Base-by-base conservation (phyloP, 2,888 invertebrate genomes). In the Ferrisia virgata region DNA sequence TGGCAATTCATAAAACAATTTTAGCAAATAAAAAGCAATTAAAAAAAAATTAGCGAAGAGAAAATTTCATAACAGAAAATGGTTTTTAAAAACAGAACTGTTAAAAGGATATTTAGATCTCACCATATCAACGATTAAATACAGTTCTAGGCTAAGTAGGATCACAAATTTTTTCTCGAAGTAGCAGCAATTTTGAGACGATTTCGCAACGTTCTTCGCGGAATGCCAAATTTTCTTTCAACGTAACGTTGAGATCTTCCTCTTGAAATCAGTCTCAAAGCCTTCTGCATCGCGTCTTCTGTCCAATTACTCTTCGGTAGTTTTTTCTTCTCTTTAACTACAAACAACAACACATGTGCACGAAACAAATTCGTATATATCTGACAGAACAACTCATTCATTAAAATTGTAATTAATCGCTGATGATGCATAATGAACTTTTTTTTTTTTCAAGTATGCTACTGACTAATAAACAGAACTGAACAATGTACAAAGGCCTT, bases 311-410 rank as follows among this genome's bases (percentile, higher is more conserved):
- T 83, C 47, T 83, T 83, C 25, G 72, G 83, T 8, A 83, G 47
- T 47, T 83, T 83, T 83, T 83, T 83, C 83, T 83, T 83, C 72
- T 83, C 83, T 47, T 83, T 83, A 22, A 76, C 83, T 83, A 69
- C 64, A 83, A 83, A 76, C 28, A 76, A 76, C 72, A 76, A 76
- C 72, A 76, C 72, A 76, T 76, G 72, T 76, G 72, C 72, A 76
- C 72, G 72, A 76, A 64, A 76, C 72, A 76, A 69, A 28, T 36
- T 76, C 36, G 72, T 76, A 76, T 64, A 31, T 76, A 76, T 76
- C 72, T 36, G 72, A 36, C 18, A n/a, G 36, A 76, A 76, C 18
- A 76, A 76, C 36, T n/a, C 72, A 33, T 76, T 36, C 72, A 5
- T 5, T 18, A 18, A 36, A 76, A 36, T 33, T n/a, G 31, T 31